Evolutionary conservation across 2,113 vertebrate genomes (phyloP).

Genomic region (Sialia sialis): DNA sequence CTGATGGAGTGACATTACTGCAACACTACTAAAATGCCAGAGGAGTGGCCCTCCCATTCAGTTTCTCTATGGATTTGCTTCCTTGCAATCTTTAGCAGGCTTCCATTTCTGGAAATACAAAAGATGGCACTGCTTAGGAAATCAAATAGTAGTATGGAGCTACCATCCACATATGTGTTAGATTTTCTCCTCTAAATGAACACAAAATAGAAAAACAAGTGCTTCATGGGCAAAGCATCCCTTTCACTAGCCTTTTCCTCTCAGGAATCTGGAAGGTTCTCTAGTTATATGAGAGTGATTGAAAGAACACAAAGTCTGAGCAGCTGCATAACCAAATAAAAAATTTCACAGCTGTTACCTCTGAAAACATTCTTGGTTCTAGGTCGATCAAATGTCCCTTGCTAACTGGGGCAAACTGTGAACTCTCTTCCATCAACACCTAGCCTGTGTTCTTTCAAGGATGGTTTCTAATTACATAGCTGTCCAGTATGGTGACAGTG

Average conservation of each 20-base stretch:
- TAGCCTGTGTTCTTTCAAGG: constrained; percentile 35
- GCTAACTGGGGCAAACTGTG: constrained; percentile 31
- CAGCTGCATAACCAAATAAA: background rate
- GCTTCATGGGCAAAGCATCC: background rate
- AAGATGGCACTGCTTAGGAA: background rate
- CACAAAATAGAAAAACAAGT: background rate
- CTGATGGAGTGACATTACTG: background rate
- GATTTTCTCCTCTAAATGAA: background rate
- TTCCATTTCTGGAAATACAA: background rate
- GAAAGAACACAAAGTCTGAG: background rate
- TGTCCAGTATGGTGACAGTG: constrained; percentile 52
- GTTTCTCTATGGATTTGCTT: background rate
- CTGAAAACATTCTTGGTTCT: background rate
- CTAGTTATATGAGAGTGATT: background rate
- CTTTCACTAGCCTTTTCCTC: background rate
- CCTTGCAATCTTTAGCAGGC: background rate
- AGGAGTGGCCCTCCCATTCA: background rate
- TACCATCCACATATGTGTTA: background rate
- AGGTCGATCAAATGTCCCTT: constrained; percentile 56
- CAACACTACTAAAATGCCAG: background rate
- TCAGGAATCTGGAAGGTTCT: background rate
- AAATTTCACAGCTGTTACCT: constrained; percentile 12
- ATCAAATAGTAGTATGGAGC: background rate
- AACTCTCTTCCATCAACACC: constrained; percentile 34
- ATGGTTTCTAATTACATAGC: constrained; percentile 68